Conservation (phyloP, 1,140 invertebrate species). For the Drosophila nebulosa region DNA sequence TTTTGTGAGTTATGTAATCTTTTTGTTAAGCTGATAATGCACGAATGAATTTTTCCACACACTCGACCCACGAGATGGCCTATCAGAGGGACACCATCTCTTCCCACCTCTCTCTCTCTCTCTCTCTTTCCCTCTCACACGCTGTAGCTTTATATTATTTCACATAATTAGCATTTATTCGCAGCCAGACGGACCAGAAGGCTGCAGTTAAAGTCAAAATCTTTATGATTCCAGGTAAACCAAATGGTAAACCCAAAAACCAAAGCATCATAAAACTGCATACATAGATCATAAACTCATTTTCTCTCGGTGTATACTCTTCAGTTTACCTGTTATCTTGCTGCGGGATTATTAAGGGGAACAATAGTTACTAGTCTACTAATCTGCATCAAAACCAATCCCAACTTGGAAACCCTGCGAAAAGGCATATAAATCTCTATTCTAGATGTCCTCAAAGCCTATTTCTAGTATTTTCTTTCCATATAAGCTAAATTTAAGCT, state of each 20-base stretch:
- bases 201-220: constrained; percentile 62
- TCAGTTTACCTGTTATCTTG: neutral
- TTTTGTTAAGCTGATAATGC: neutral
- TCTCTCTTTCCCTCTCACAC: neutral
- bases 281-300: constrained; percentile 54
- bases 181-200: neutral
- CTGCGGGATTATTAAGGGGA: neutral
- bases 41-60: neutral
- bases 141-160: neutral
- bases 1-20: neutral
- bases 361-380: neutral
- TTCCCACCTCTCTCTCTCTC: neutral
- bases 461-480: too few relatives aligned
- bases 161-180: neutral
- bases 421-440: too few relatives aligned
- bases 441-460: too few relatives aligned
- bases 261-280: constrained; percentile 31
- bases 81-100: neutral
- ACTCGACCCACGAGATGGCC: neutral
- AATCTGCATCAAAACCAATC: neutral
- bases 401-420: neutral
- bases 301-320: neutral
- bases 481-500: too few relatives aligned
- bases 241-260: neutral
- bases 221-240: constrained; percentile 53